These are phyloP conservation scores for Aspidoscelis tigris DNA, from an alignment of 2,113 vertebrate species.

Conservation along the genomic window DNA sequence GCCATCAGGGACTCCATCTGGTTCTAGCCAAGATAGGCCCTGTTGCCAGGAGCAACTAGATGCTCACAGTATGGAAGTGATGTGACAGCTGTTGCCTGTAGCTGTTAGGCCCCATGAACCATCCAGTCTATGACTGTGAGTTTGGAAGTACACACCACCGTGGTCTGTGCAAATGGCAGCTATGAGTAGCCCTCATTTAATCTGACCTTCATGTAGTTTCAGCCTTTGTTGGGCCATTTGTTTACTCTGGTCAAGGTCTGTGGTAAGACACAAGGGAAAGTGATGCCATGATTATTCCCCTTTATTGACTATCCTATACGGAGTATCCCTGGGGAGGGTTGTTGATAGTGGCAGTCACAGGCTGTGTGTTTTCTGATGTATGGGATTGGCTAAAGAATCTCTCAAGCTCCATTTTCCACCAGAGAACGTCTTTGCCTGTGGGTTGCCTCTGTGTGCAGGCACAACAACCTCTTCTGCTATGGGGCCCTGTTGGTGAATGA, in stretches of 20 bases:
- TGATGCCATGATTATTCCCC: neutral
- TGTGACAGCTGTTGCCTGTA: neutral
- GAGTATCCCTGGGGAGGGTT: too few species aligned
- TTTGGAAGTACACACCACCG: neutral
- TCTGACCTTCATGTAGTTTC: neutral
- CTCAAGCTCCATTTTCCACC: too few species aligned
- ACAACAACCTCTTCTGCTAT: too few species aligned
- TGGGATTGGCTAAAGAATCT: too few species aligned
- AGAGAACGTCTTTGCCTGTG: too few species aligned
- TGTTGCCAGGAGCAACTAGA: neutral
- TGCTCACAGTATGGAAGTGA: neutral
- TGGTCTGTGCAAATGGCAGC: neutral
- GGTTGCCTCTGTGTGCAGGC: too few species aligned
- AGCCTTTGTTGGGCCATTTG: neutral
- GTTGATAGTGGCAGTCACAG: too few species aligned
- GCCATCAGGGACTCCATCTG: neutral
- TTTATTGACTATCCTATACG: neutral
- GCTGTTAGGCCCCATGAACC: neutral
- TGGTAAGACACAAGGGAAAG: neutral
- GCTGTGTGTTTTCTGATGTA: too few species aligned
- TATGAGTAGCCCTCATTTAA: neutral
- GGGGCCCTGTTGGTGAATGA: too few species aligned
- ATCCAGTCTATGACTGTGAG: neutral
- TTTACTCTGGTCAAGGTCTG: neutral
- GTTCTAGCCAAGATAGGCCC: neutral